Conservation (phyloP, 2,113 vertebrate species). For the Natator depressus region DNA sequence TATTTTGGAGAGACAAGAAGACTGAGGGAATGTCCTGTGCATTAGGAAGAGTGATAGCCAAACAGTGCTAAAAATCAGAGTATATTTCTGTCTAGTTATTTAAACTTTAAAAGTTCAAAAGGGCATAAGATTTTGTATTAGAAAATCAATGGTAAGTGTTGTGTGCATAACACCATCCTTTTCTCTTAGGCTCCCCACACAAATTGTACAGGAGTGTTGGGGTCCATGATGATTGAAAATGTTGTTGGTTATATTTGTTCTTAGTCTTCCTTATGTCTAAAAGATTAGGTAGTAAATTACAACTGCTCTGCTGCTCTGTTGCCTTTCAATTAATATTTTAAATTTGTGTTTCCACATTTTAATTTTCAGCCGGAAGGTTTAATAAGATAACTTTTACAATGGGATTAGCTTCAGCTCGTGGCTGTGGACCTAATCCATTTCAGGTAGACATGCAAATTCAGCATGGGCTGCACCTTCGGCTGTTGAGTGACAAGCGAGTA, state of each 20-base stretch:
- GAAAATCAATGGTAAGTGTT: not conserved
- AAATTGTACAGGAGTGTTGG: not conserved
- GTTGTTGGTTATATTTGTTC: not conserved
- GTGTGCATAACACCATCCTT: not conserved
- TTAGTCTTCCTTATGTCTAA: not conserved
- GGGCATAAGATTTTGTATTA: not conserved
- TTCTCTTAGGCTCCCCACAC: not conserved
- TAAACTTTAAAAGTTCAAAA: not conserved
- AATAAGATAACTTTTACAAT: not conserved
- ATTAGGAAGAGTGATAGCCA: not conserved
- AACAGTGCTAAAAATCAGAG: not conserved
- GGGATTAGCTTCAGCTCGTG: constrained; percentile 16
- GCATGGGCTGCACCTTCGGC: not conserved
- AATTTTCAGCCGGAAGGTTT: not conserved
- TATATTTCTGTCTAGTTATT: not conserved
- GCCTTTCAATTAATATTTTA: constrained; percentile 35
- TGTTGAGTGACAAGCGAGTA: not conserved
- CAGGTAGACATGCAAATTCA: not conserved
- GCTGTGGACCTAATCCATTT: not conserved
- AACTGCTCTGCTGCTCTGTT: not conserved
- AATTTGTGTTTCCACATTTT: constrained; percentile 11
- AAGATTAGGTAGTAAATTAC: constrained; percentile 12
- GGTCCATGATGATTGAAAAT: not conserved
- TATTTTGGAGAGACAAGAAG: not conserved
- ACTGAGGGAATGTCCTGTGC: not conserved